Evolutionary conservation across 2,797 vertebrate species (phyloP).

Genomic region (Peromyscus eremicus): DNA sequence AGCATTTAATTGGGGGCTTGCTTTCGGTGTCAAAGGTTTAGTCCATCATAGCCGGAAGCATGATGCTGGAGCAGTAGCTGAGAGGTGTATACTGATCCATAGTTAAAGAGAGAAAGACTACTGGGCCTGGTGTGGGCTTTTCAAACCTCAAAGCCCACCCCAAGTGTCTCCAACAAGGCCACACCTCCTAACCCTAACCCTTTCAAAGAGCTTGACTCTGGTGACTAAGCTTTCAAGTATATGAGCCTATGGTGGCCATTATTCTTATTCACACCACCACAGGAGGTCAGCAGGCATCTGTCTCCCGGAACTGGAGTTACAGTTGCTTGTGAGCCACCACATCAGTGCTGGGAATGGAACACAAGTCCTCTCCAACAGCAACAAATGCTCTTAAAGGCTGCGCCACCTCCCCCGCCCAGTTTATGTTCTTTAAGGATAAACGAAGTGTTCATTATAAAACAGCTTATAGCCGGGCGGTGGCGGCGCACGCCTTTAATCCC

Average conservation of each 20-base stretch:
- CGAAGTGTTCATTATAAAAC: not conserved
- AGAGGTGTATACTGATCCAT: not conserved
- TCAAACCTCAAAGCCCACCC: not conserved
- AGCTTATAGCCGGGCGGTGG: too few species aligned
- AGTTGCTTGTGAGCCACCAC: not conserved
- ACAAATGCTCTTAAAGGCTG: not conserved
- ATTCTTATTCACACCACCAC: not conserved
- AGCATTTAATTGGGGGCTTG: not conserved
- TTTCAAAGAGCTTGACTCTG: not conserved
- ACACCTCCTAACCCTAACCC: not conserved
- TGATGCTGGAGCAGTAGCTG: not conserved
- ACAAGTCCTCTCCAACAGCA: not conserved
- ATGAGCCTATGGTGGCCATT: not conserved
- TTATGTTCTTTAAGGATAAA: not conserved
- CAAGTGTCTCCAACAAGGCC: not conserved
- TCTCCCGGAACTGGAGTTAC: not conserved
- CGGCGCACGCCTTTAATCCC: too few species aligned
- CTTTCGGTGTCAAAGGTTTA: not conserved
- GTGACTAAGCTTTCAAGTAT: not conserved
- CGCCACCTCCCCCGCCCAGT: not conserved
- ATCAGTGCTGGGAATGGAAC: not conserved
- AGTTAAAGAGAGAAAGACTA: not conserved
- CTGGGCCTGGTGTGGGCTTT: not conserved
- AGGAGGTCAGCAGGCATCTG: not conserved
- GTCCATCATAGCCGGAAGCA: not conserved